A percentile compares a stretch with the other conserved stretches of the same genome.
Conservation (phyloP, 1,140 invertebrate genomes). For the Chrysomallon squamiferum region DNA sequence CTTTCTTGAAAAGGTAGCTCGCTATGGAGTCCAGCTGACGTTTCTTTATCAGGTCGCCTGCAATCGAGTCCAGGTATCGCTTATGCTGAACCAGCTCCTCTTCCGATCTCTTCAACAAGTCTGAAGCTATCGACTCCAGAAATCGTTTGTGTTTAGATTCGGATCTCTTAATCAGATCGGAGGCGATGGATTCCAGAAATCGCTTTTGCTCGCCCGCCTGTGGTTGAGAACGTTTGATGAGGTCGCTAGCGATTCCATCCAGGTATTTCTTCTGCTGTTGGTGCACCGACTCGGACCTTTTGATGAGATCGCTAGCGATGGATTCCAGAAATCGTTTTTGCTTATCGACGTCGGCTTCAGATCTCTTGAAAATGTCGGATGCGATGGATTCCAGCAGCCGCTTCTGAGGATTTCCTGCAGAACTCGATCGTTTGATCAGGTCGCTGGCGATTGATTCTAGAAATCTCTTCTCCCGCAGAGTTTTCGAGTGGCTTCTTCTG, state of each 20-base stretch:
- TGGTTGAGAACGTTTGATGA: not conserved
- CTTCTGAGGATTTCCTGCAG: not conserved
- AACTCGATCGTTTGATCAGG: not conserved
- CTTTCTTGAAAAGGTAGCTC: not conserved
- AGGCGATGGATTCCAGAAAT: constrained; percentile 10
- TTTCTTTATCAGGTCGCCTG: constrained; percentile 3
- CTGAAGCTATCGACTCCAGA: constrained; percentile 13
- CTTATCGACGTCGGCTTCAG: not conserved
- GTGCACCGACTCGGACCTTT: constrained; percentile 1
- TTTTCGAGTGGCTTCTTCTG: not conserved
- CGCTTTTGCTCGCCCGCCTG: not conserved
- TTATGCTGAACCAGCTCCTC: not conserved
- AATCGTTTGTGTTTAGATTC: constrained; percentile 3
- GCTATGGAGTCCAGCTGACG: not conserved
- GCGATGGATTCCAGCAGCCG: constrained; percentile 14
- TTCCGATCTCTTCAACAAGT: constrained; percentile 12
- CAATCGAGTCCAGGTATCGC: not conserved
- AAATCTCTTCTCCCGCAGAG: not conserved
- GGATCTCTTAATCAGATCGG: constrained; percentile 5
- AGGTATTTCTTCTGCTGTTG: not conserved
- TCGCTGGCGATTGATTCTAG: constrained; percentile 12
- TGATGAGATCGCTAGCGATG: constrained; percentile 11
- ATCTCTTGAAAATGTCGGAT: constrained; percentile 8
- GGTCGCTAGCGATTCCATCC: constrained; percentile 1
- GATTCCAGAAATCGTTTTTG: constrained; percentile 16